Conservation (phyloP, 2,797 vertebrate genomes). For the Balearica regulorum region DNA sequence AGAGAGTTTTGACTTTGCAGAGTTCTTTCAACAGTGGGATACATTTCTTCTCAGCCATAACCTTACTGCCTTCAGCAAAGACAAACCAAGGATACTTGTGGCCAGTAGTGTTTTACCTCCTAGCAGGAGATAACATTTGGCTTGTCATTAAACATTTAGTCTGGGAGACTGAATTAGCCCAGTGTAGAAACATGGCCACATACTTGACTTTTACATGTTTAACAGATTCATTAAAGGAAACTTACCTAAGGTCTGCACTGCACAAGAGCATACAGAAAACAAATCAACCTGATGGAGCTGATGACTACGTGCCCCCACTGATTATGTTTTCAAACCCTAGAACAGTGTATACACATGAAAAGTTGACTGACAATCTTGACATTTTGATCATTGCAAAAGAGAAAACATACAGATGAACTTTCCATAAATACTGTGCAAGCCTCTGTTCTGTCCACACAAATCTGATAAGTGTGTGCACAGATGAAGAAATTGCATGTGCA, state of each 20-base stretch:
- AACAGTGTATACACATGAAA: not conserved
- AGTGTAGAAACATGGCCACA: not conserved
- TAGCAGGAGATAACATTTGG: not conserved
- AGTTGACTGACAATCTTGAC: not conserved
- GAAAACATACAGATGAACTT: not conserved
- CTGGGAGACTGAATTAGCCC: not conserved
- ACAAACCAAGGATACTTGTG: not conserved
- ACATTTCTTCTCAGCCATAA: not conserved
- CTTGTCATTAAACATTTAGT: not conserved
- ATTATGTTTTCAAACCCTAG: not conserved
- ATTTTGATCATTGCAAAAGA: not conserved
- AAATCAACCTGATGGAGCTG: not conserved
- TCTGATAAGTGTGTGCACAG: not conserved
- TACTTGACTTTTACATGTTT: not conserved
- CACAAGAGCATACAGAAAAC: not conserved
- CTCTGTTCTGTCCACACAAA: not conserved
- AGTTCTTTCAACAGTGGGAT: not conserved
- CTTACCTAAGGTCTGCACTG: not conserved
- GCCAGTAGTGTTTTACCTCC: not conserved
- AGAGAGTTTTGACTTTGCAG: not conserved
- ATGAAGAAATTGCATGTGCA: not conserved
- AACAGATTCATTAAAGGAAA: not conserved
- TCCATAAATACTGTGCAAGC: not conserved
- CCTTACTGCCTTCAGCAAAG: not conserved
- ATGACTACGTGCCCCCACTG: not conserved